phyloP scores from a whole-genome alignment of 2,113 vertebrate genomes.

The Litocranius walleri region DNA sequence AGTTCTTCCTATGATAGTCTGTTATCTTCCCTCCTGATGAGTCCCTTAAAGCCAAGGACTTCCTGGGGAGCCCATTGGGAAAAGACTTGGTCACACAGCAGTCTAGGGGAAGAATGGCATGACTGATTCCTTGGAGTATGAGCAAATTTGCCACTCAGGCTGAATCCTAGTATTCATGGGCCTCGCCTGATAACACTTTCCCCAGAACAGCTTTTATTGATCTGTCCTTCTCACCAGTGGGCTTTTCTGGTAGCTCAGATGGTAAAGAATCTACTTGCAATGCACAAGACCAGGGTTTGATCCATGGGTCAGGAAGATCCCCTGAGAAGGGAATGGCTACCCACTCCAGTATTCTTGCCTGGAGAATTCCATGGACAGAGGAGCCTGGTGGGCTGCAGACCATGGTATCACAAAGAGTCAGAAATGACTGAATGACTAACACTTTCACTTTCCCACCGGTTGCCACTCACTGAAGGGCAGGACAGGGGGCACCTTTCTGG shows the following conservation, averaged over 20 bases:
- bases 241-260: not conserved
- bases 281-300: not conserved
- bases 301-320: not conserved
- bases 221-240: not conserved
- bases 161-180: too few relatives aligned
- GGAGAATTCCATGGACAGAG: not conserved
- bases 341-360: not conserved
- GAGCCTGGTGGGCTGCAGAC: not conserved
- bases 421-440: not conserved
- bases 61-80: not conserved
- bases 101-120: not conserved
- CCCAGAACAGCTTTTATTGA: not conserved
- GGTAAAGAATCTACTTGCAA: not conserved
- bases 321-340: not conserved
- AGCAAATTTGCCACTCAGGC: not conserved
- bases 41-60: not conserved
- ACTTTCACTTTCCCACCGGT: not conserved
- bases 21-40: not conserved
- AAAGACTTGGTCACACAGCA: not conserved
- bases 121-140: not conserved
- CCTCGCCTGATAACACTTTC: not conserved
- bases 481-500: not conserved
- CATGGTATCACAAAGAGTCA: not conserved
- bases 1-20: not conserved
- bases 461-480: not conserved